These are phyloP conservation scores for Diglossa brunneiventris DNA, from an alignment of 2,113 vertebrate species.

Conservation along the genomic window DNA sequence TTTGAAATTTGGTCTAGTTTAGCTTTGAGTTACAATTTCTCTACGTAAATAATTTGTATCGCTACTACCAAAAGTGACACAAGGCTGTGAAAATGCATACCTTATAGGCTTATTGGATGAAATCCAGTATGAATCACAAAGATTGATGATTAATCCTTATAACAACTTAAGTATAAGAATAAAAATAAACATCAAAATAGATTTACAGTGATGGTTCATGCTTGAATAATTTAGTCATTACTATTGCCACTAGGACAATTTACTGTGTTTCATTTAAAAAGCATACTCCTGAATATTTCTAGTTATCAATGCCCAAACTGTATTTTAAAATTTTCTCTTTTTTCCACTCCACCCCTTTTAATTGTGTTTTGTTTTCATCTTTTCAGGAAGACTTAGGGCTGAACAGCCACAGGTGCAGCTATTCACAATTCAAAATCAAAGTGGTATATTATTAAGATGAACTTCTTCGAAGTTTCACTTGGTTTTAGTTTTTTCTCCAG, in stretches of 20 bases:
- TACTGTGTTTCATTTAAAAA: neutral
- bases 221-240: neutral
- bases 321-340: neutral
- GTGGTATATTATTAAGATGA: neutral
- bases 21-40: neutral
- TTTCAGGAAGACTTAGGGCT: neutral
- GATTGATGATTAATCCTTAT: neutral
- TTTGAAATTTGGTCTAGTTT: neutral
- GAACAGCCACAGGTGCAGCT: neutral
- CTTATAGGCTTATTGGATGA: neutral
- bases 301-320: neutral
- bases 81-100: neutral
- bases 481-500: neutral
- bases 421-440: neutral
- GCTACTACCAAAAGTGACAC: neutral
- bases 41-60: neutral
- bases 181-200: neutral
- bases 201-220: neutral
- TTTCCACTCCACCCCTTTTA: neutral
- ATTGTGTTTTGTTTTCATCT: neutral
- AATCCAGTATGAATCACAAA: neutral
- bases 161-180: neutral
- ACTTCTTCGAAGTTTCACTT: neutral
- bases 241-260: neutral
- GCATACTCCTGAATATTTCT: neutral